Conservation (phyloP, 2,888 invertebrate genomes). For the Sepiola atlantica region DNA sequence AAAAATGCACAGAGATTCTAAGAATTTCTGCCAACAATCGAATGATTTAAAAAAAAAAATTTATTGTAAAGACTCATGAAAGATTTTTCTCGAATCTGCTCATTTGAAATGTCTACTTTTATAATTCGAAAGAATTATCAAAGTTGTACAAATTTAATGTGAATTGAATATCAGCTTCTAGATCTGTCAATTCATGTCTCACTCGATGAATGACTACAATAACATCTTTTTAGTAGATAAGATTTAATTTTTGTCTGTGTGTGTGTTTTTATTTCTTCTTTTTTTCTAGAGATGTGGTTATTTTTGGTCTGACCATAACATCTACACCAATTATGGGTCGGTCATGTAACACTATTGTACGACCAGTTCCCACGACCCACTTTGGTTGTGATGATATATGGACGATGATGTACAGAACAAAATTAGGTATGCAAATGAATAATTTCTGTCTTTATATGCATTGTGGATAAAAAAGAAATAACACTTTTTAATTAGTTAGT, state of each 20-base stretch:
- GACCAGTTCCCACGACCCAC: constrained; percentile 14
- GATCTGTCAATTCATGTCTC: background rate
- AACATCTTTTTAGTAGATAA: background rate
- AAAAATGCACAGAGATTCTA: too few species aligned
- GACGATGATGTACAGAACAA: background rate
- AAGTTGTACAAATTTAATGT: constrained; percentile 1
- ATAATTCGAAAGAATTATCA: background rate
- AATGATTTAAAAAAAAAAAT: too few species aligned
- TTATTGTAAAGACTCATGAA: too few species aligned
- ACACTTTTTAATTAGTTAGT: too few species aligned
- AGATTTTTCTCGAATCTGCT: background rate
- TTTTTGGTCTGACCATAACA: constrained; percentile 4
- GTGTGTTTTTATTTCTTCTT: too few species aligned
- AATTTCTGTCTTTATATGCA: background rate
- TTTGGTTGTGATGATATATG: background rate
- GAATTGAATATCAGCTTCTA: background rate
- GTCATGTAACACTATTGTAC: constrained; percentile 32
- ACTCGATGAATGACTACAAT: constrained; percentile 32
- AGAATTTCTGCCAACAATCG: too few species aligned
- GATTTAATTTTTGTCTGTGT: background rate
- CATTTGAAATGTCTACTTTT: background rate
- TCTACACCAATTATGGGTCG: background rate
- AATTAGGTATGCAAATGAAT: background rate
- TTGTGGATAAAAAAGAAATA: background rate
- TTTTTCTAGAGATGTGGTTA: background rate